Percentiles rank a stretch among this genome's conserved stretches.
These are phyloP conservation scores for Nebria ingens DNA, from an alignment of 1,140 invertebrate species.

Conservation along the genomic window DNA sequence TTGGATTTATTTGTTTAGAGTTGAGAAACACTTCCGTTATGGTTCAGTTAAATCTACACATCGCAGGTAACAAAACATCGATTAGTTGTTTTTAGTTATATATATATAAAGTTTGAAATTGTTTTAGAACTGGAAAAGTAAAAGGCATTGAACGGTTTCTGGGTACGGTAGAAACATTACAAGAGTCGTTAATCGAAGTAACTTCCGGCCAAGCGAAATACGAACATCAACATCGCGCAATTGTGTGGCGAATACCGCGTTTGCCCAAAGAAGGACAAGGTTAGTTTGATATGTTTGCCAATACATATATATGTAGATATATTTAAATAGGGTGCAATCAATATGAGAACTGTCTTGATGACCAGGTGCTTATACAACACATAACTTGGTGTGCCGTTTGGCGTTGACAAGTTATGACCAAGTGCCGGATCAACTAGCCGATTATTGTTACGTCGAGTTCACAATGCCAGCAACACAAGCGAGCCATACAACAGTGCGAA, in stretches of 20 bases:
- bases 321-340: not conserved
- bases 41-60: conserved; percentile 97
- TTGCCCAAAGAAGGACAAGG: conserved; percentile 96
- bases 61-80: conserved; percentile 46
- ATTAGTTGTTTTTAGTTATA: not conserved
- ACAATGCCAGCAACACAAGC: conserved; percentile 98
- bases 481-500: conserved; percentile 91
- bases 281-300: conserved; percentile 33
- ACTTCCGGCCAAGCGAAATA: conserved; percentile 98
- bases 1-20: conserved; percentile 98
- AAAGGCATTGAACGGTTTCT: conserved; percentile 91
- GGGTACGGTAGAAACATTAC: conserved; percentile 81
- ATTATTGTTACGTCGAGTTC: conserved; percentile 88
- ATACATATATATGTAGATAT: not conserved
- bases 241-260: conserved; percentile 95
- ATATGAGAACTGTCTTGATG: conserved; percentile 18
- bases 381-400: conserved; percentile 86
- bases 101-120: not conserved
- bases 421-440: conserved; percentile 84
- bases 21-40: conserved; percentile 97
- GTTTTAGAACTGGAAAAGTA: conserved; percentile 74
- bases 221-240: conserved; percentile 93
- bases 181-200: conserved; percentile 92
- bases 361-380: conserved; percentile 90
- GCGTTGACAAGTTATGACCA: conserved; percentile 94